Evolutionary conservation across 1,140 invertebrate species (phyloP).

Genomic region (Protaetia brevitarsis): DNA sequence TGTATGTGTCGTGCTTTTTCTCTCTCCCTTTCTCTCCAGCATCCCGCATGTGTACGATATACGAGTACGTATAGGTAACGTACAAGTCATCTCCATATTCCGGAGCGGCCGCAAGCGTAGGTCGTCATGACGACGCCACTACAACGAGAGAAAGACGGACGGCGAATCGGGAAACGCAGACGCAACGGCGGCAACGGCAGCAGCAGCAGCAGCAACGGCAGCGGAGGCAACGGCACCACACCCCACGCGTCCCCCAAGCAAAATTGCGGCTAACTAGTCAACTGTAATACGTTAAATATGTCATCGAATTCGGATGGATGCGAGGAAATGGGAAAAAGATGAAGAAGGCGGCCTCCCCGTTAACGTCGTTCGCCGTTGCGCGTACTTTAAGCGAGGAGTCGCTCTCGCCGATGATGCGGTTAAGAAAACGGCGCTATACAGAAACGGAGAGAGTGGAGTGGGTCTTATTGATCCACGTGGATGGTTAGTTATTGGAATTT

Average conservation of each 20-base stretch:
- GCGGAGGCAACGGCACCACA: not conserved
- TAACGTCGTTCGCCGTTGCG: not conserved
- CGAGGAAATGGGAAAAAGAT: not conserved
- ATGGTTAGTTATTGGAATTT: slow-evolving; percentile 3
- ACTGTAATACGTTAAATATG: slow-evolving; percentile 22
- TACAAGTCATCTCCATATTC: slow-evolving; percentile 31
- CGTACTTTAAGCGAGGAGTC: not conserved
- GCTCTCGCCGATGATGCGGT: not conserved
- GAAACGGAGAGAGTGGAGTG: not conserved
- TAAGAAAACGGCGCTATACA: slow-evolving; percentile 2
- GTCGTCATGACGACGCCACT: slow-evolving; percentile 28
- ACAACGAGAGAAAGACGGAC: slow-evolving; percentile 24
- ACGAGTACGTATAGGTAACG: not conserved
- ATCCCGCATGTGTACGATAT: not conserved
- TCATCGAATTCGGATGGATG: not conserved
- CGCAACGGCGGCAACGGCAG: not conserved
- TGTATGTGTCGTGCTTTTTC: too few species aligned
- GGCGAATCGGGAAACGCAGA: slow-evolving; percentile 21
- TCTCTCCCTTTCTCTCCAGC: not conserved
- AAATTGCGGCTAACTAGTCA: slow-evolving; percentile 22
- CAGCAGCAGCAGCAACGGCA: not conserved
- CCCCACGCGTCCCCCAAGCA: not conserved
- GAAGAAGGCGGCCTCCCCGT: not conserved
- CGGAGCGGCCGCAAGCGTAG: slow-evolving; percentile 29
- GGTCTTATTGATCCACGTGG: slow-evolving; percentile 8